These are phyloP conservation scores for Galerucella pusilla DNA, from an alignment of 2,888 invertebrate genomes.

Conservation along the genomic window DNA sequence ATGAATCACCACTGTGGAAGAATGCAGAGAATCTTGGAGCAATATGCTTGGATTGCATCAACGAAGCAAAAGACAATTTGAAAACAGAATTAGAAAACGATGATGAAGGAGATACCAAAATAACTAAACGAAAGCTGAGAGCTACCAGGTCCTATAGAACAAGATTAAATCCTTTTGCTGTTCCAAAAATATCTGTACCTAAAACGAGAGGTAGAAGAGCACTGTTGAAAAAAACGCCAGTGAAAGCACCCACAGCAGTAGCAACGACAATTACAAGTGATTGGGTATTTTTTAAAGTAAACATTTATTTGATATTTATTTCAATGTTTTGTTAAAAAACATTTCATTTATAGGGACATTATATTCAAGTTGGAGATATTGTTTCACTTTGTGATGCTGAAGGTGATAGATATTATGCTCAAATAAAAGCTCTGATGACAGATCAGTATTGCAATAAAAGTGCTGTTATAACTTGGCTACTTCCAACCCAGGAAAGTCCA, in stretches of 20 bases:
- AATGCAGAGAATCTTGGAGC: slow-evolving; percentile 76
- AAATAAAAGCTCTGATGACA: slow-evolving; percentile 87
- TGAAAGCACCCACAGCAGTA: slow-evolving; percentile 83
- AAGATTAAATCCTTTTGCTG: slow-evolving; percentile 63
- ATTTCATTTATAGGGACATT: slow-evolving; percentile 70
- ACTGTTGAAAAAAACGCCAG: slow-evolving; percentile 82
- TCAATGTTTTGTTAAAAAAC: neutral
- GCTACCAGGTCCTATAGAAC: slow-evolving; percentile 67
- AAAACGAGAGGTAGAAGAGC: slow-evolving; percentile 82
- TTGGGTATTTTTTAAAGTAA: slow-evolving; percentile 79
- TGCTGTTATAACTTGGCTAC: slow-evolving; percentile 90
- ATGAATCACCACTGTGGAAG: slow-evolving; percentile 81
- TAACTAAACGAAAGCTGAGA: slow-evolving; percentile 72
- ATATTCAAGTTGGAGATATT: slow-evolving; percentile 91
- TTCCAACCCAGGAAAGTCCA: slow-evolving; percentile 86
- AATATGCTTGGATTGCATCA: slow-evolving; percentile 81
- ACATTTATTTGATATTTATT: neutral
- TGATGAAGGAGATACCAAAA: slow-evolving; percentile 65
- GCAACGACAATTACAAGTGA: slow-evolving; percentile 86
- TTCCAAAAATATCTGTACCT: slow-evolving; percentile 64
- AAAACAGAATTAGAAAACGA: slow-evolving; percentile 59
- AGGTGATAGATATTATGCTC: slow-evolving; percentile 86
- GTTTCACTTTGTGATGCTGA: slow-evolving; percentile 84
- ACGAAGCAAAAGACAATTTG: slow-evolving; percentile 65
- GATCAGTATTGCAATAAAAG: slow-evolving; percentile 95